phyloP scores from a whole-genome alignment of 2,888 invertebrate species.

The Imbricaverruca yamaguchii region DNA sequence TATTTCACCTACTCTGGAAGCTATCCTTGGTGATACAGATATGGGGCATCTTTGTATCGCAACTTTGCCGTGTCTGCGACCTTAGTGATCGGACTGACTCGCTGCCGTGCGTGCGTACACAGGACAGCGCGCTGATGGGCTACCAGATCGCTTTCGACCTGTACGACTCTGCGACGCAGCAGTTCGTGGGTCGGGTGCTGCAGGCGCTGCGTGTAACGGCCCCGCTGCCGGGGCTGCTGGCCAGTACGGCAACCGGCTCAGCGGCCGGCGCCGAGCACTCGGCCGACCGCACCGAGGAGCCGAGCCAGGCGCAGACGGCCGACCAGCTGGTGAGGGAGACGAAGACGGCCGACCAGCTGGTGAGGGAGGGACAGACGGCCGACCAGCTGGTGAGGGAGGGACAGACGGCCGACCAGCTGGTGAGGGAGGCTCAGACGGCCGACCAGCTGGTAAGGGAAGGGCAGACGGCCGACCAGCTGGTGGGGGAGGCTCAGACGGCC shows the following conservation, averaged over 20 bases:
- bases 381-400: too few relatives aligned
- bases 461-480: too few relatives aligned
- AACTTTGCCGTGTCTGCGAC: too few relatives aligned
- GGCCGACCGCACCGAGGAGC: background rate
- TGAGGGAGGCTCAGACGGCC: too few relatives aligned
- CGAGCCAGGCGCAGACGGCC: background rate
- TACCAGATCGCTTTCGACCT: slow-evolving; percentile 99
- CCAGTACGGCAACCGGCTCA: slow-evolving; percentile 27
- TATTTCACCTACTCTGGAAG: background rate
- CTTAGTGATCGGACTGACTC: background rate
- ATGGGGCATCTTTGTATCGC: too few relatives aligned
- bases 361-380: background rate
- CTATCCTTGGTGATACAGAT: background rate
- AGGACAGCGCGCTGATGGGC: slow-evolving; percentile 82
- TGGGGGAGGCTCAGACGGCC: too few relatives aligned
- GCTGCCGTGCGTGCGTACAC: slow-evolving; percentile 28
- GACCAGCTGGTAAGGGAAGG: too few relatives aligned
- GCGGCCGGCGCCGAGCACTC: background rate
- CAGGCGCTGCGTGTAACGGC: slow-evolving; percentile 73
- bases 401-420: too few relatives aligned
- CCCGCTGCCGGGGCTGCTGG: slow-evolving; percentile 54
- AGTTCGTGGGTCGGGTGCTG: slow-evolving; percentile 80
- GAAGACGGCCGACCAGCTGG: background rate
- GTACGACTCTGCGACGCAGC: slow-evolving; percentile 97
- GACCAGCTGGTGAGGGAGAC: slow-evolving; percentile 1